A percentile compares a stretch with the other conserved stretches of the same genome.
These are phyloP conservation scores for Chrysemys picta DNA, from an alignment of 2,113 vertebrate genomes.

Conservation along the genomic window DNA sequence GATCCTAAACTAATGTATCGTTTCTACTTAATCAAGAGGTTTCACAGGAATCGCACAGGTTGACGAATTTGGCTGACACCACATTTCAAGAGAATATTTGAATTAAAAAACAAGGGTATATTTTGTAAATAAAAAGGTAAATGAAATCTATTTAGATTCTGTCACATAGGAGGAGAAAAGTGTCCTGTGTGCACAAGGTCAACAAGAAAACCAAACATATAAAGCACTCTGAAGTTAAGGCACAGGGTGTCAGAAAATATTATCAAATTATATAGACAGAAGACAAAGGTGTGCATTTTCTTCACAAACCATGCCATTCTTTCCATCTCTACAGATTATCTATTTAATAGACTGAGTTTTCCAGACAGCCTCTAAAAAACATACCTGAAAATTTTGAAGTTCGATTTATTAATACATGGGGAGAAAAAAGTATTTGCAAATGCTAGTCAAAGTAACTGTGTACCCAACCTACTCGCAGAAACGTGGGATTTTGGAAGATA, in stretches of 20 bases:
- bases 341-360: not conserved
- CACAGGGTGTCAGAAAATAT: not conserved
- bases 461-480: not conserved
- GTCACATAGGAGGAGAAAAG: not conserved
- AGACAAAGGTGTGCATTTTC: not conserved
- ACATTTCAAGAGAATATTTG: not conserved
- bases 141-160: not conserved
- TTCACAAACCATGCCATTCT: not conserved
- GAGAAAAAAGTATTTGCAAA: not conserved
- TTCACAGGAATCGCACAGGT: not conserved
- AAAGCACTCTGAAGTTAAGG: not conserved
- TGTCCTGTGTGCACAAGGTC: not conserved
- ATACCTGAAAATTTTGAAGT: not conserved
- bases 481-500: not conserved
- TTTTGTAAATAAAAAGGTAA: not conserved
- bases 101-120: conserved; percentile 9
- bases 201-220: not conserved
- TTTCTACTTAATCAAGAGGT: not conserved
- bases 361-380: not conserved
- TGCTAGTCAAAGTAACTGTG: not conserved
- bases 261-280: not conserved
- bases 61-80: not conserved
- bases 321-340: not conserved
- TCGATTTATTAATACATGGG: not conserved
- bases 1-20: not conserved